Evolutionary conservation across 2,113 vertebrate species (phyloP).

Genomic region (Antechinus flavipes): DNA sequence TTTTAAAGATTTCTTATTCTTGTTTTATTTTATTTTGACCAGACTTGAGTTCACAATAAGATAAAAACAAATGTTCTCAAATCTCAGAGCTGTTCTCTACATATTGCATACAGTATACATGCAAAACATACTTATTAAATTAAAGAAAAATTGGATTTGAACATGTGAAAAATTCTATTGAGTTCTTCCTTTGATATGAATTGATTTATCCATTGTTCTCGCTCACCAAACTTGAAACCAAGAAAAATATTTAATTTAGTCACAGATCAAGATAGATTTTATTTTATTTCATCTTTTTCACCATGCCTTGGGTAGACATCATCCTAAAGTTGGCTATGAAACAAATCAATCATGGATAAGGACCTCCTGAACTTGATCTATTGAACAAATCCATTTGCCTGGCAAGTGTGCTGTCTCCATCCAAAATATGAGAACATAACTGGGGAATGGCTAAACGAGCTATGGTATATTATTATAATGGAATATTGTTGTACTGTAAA

Average conservation of each 20-base stretch:
- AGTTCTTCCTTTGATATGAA: background rate
- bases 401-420: conserved; percentile 34
- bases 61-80: background rate
- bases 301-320: background rate
- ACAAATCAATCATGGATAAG: conserved; percentile 35
- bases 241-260: background rate
- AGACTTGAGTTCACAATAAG: background rate
- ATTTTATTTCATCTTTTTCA: background rate
- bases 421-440: conserved; percentile 30
- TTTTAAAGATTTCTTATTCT: background rate
- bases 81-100: background rate
- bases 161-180: background rate
- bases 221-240: background rate
- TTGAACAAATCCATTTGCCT: conserved; percentile 23
- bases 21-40: background rate
- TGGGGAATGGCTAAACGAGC: too few species aligned
- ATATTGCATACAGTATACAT: background rate
- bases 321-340: background rate
- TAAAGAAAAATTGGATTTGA: background rate
- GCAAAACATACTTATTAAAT: background rate
- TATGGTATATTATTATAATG: too few species aligned
- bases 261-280: background rate
- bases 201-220: background rate
- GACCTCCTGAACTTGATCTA: conserved; percentile 69
- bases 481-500: too few species aligned